These are phyloP conservation scores for Prunella himalayana DNA, from an alignment of 2,113 vertebrate species.

Conservation along the genomic window DNA sequence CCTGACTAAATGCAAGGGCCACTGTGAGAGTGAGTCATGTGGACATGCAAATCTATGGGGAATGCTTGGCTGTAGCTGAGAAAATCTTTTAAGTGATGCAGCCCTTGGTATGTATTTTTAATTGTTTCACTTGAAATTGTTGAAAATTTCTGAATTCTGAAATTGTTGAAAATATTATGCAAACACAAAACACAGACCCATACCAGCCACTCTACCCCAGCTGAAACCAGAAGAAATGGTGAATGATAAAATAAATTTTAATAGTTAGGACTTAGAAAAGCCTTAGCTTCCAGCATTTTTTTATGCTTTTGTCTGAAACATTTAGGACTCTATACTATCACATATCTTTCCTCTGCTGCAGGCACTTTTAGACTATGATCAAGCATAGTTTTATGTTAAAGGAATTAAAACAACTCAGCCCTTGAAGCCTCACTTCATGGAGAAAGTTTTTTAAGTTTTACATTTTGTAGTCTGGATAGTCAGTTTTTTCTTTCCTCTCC, in stretches of 20 bases:
- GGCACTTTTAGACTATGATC: background rate
- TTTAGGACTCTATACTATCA: background rate
- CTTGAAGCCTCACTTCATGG: background rate
- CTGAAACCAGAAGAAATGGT: background rate
- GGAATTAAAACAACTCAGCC: background rate
- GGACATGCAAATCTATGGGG: rapidly evolving
- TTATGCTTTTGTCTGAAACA: background rate
- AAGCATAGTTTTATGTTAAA: background rate
- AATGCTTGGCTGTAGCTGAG: background rate
- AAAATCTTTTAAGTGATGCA: background rate
- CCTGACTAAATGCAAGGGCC: background rate
- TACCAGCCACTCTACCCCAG: background rate
- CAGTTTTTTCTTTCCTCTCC: rapidly evolving
- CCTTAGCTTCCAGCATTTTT: background rate
- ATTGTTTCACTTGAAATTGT: background rate
- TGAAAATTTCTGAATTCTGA: background rate
- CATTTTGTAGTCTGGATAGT: background rate
- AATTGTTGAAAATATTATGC: background rate
- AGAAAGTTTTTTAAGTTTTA: background rate
- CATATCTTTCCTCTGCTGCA: background rate
- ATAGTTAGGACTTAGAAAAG: background rate
- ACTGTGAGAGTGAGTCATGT: background rate
- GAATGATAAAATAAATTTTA: background rate
- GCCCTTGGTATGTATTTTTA: background rate
- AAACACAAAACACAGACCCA: background rate